Evolutionary conservation across 2,888 invertebrate genomes (phyloP).

Genomic region (Margaritifera margaritifera): DNA sequence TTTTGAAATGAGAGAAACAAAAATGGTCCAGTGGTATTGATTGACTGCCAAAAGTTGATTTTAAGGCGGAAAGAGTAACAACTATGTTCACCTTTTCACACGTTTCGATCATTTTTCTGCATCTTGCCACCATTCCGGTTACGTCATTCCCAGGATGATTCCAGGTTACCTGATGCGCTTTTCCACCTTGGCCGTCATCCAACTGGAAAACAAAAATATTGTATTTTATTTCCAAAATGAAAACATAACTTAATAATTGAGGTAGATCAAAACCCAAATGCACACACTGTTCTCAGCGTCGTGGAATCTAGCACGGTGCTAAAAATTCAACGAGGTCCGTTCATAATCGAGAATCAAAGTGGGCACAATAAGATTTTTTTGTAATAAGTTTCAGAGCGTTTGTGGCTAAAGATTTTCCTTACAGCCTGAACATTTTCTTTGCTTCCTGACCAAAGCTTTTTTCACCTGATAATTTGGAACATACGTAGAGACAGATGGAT

Average conservation of each 20-base stretch:
- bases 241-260: background rate
- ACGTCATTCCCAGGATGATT: constrained; percentile 25
- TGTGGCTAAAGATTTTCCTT: too few species aligned
- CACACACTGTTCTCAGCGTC: too few species aligned
- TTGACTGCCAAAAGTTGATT: background rate
- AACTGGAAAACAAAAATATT: constrained; percentile 8
- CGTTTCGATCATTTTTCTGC: constrained; percentile 16
- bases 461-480: too few species aligned
- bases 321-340: too few species aligned
- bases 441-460: too few species aligned
- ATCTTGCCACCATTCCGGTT: constrained; percentile 19
- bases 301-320: too few species aligned
- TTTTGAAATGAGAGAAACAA: background rate
- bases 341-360: too few species aligned
- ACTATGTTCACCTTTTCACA: constrained; percentile 12
- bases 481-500: too few species aligned
- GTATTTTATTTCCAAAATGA: background rate
- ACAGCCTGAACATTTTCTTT: too few species aligned
- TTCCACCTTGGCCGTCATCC: constrained; percentile 22
- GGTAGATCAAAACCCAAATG: background rate
- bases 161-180: constrained; percentile 23
- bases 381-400: too few species aligned
- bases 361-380: too few species aligned
- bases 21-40: background rate
- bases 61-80: too few species aligned